These are phyloP conservation scores for Apomyelois bistriatella DNA, from an alignment of 2,888 invertebrate genomes.

Conservation along the genomic window DNA sequence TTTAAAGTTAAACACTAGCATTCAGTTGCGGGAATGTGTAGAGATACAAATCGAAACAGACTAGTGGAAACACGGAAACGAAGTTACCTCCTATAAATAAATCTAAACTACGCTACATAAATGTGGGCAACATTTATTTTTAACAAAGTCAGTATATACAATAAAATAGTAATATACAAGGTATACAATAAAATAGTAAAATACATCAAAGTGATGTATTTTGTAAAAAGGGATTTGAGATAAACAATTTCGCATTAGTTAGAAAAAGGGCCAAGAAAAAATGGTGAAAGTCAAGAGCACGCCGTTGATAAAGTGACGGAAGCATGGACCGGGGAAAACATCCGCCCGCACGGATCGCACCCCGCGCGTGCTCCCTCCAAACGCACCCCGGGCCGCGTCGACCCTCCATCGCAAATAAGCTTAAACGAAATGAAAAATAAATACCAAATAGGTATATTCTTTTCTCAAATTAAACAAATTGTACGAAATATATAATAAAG, in stretches of 20 bases:
- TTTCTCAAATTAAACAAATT: neutral
- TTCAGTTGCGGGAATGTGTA: conserved; percentile 29
- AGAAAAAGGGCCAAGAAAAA: conserved; percentile 38
- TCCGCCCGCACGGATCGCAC: conserved; percentile 27
- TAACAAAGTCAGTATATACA: conserved; percentile 33
- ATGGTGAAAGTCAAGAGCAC: conserved; percentile 40
- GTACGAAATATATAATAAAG: neutral
- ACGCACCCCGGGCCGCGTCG: conserved; percentile 5
- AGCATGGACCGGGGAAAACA: conserved; percentile 40
- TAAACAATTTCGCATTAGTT: conserved; percentile 47
- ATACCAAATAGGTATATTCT: conserved; percentile 22
- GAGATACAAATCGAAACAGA: conserved; percentile 40
- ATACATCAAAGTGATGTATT: conserved; percentile 29
- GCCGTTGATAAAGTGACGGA: conserved; percentile 40
- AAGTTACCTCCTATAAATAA: conserved; percentile 46
- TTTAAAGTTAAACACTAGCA: conserved; percentile 28
- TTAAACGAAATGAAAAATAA: conserved; percentile 44
- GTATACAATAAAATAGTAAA: no score
- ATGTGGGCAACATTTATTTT: conserved; percentile 42
- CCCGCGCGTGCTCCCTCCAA: conserved; percentile 7
- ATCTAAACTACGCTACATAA: conserved; percentile 35
- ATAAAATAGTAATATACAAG: no score
- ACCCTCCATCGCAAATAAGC: conserved; percentile 37
- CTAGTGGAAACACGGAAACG: conserved; percentile 38
- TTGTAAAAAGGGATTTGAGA: conserved; percentile 33